phyloP scores from a whole-genome alignment of 2,888 invertebrate genomes.

The Uropetala carovei region DNA sequence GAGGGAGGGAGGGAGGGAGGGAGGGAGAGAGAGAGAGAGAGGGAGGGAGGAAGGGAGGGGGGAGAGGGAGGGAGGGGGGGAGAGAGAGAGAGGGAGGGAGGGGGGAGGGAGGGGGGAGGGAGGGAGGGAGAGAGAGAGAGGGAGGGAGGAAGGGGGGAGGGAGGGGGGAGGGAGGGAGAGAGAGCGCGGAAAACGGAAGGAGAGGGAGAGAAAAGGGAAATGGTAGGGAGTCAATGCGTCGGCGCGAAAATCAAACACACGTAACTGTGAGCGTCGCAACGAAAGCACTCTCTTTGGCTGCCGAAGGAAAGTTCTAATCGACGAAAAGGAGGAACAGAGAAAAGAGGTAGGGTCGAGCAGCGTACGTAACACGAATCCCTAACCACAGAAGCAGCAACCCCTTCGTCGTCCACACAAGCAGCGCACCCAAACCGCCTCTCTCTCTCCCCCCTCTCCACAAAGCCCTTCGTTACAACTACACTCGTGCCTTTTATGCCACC shows the following conservation, averaged over 20 bases:
- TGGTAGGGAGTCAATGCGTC: background rate
- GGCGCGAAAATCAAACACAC: background rate
- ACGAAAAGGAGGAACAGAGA: background rate
- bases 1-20: too few species aligned
- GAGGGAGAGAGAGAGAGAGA: too few species aligned
- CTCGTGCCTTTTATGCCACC: background rate
- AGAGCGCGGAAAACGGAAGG: background rate
- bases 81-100: background rate
- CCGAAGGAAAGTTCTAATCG: background rate
- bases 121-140: background rate
- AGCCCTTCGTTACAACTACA: too few species aligned
- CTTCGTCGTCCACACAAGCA: background rate
- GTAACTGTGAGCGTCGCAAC: too few species aligned
- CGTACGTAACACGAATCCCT: constrained; percentile 43
- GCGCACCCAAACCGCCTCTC: background rate
- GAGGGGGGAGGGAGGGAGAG: background rate
- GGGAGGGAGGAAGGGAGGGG: too few species aligned
- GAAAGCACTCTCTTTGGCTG: background rate
- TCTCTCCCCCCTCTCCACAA: too few species aligned
- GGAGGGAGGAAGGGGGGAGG: constrained; percentile 9
- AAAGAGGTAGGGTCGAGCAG: background rate
- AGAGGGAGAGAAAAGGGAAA: background rate
- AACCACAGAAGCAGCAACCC: constrained; percentile 25
- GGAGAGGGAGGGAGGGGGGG: too few species aligned
- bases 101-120: background rate